Evolutionary conservation across 2,113 vertebrate genomes (phyloP).

Genomic region (Rattus norvegicus): DNA sequence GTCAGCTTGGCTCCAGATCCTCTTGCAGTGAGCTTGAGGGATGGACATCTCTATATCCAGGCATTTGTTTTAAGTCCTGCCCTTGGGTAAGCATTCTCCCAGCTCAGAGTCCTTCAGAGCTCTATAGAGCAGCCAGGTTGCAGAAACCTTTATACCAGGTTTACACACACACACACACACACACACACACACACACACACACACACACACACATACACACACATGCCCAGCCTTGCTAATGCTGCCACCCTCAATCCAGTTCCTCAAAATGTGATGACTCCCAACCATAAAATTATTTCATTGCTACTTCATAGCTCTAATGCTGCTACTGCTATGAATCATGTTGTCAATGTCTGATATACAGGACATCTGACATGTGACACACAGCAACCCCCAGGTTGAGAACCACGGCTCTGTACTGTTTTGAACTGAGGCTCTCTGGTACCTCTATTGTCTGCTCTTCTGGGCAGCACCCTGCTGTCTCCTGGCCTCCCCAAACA

Average conservation of each 20-base stretch:
- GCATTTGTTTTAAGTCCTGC: background rate
- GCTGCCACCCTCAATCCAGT: background rate
- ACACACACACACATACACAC: too few species aligned
- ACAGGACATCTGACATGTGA: background rate
- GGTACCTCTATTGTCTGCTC: background rate
- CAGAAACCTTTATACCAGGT: background rate
- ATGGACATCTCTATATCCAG: background rate
- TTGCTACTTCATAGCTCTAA: background rate
- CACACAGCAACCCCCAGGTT: background rate
- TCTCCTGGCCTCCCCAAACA: background rate
- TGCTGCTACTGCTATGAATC: background rate
- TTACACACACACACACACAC: too few species aligned
- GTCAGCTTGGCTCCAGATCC: background rate
- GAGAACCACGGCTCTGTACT: background rate
- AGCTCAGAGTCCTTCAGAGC: background rate
- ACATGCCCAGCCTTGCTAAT: background rate
- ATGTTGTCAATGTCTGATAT: background rate
- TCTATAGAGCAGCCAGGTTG: background rate
- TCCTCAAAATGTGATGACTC: background rate
- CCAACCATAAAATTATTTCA: background rate
- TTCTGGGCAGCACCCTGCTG: background rate
- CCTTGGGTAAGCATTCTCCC: background rate
- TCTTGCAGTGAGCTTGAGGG: background rate
- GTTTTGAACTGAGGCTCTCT: background rate
- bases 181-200: too few species aligned